phyloP scores from a whole-genome alignment of 2,888 invertebrate species.

The Penaeus monodon region DNA sequence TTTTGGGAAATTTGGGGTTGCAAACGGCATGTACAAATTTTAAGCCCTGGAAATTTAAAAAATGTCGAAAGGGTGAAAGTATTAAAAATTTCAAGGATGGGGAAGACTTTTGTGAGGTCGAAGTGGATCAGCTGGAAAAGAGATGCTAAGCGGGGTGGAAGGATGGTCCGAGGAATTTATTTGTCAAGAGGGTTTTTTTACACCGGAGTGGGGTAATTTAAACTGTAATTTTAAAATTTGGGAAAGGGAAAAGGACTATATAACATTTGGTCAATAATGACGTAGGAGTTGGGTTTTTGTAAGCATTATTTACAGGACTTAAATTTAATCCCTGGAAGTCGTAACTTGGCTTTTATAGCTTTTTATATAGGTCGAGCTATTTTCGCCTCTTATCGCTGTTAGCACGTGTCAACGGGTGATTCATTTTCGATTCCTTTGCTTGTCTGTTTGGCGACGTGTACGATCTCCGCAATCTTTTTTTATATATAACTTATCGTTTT shows the following conservation, averaged over 20 bases:
- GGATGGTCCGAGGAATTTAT: conserved; percentile 25
- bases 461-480: too few species aligned
- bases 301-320: conserved; percentile 50
- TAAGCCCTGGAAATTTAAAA: conserved; percentile 59
- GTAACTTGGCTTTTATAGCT: conserved; percentile 42
- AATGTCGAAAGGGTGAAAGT: conserved; percentile 55
- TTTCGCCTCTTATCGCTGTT: conserved; percentile 33
- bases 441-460: too few species aligned
- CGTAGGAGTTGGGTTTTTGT: conserved; percentile 51
- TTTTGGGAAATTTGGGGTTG: conserved; percentile 60
- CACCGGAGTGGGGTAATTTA: conserved; percentile 41
- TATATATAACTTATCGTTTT: too few species aligned
- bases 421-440: too few species aligned
- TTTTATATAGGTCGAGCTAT: conserved; percentile 11
- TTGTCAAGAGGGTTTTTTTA: conserved; percentile 38
- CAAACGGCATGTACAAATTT: conserved; percentile 50
- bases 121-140: conserved; percentile 28
- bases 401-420: too few species aligned
- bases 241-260: conserved; percentile 45
- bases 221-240: conserved; percentile 46
- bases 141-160: neutral
- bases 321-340: conserved; percentile 44
- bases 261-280: conserved; percentile 54
- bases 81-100: conserved; percentile 50
- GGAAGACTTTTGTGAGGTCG: conserved; percentile 46